Evolutionary conservation across 2,113 vertebrate genomes (phyloP).

Genomic region (Calyptommatus sinebrachiatus): DNA sequence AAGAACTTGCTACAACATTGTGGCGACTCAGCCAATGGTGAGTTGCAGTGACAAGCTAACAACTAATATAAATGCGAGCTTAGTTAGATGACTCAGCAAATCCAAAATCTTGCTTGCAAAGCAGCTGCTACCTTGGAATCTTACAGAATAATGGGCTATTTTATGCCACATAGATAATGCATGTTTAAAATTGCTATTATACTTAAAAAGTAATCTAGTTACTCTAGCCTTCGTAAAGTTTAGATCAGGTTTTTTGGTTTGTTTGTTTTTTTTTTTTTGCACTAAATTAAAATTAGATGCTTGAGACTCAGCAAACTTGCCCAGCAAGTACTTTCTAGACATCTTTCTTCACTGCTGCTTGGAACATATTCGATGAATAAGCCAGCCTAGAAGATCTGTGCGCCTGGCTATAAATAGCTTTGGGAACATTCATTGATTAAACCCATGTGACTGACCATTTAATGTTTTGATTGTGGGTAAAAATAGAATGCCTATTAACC

Average conservation of each 20-base stretch:
- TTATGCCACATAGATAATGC: neutral
- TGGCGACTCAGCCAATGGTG: neutral
- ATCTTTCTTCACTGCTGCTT: constrained; percentile 4
- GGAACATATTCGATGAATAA: neutral
- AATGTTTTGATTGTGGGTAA: constrained; percentile 14
- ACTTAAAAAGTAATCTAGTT: neutral
- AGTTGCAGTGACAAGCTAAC: neutral
- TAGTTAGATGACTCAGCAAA: neutral
- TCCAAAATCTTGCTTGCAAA: neutral
- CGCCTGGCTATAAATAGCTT: constrained; percentile 18
- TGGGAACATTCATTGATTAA: constrained; percentile 24
- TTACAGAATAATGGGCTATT: neutral
- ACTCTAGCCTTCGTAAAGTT: neutral
- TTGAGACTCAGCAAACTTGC: constrained; percentile 24
- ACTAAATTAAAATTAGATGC: neutral
- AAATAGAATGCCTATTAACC: constrained; percentile 8
- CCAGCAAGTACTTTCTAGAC: constrained; percentile 24
- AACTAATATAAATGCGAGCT: neutral
- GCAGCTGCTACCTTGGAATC: neutral
- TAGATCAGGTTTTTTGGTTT: neutral
- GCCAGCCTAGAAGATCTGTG: neutral
- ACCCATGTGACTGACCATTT: constrained; percentile 24
- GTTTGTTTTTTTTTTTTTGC: neutral
- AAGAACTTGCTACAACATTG: neutral
- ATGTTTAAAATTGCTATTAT: neutral